A percentile compares a stretch with the other conserved stretches of the same genome.
Conservation (phyloP, 1,140 invertebrate genomes). For the Tenebrio molitor region DNA sequence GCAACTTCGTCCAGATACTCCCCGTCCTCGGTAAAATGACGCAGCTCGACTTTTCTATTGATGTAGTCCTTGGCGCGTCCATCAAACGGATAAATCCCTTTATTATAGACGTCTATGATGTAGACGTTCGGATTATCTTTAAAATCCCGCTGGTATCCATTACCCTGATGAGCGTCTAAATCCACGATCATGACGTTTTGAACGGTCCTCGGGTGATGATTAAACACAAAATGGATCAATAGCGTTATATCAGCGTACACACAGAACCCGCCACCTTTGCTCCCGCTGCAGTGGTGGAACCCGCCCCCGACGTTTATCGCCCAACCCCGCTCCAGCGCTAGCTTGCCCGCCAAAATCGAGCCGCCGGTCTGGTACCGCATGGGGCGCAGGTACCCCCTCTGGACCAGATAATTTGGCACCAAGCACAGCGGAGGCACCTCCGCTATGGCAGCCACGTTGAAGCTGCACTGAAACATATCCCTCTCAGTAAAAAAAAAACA, state of each 20-base stretch:
- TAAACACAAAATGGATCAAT: constrained; percentile 78
- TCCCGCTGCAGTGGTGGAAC: constrained; percentile 84
- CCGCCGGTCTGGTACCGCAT: constrained; percentile 88
- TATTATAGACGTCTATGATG: constrained; percentile 91
- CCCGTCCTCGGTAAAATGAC: constrained; percentile 75
- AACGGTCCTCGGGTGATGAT: constrained; percentile 70
- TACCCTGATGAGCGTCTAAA: constrained; percentile 91
- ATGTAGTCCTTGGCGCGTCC: constrained; percentile 81
- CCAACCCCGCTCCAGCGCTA: constrained; percentile 86
- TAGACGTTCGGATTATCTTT: constrained; percentile 79
- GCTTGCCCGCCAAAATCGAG: constrained; percentile 82
- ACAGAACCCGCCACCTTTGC: constrained; percentile 87
- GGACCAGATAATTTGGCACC: constrained; percentile 84
- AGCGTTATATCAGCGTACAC: constrained; percentile 91
- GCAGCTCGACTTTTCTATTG: constrained; percentile 79
- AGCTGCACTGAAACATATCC: constrained; percentile 70
- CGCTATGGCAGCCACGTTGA: constrained; percentile 82
- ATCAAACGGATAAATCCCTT: constrained; percentile 85
- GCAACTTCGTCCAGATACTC: constrained; percentile 80
- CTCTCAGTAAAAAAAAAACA: constrained; percentile 41
- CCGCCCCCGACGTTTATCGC: constrained; percentile 93
- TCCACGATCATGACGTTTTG: constrained; percentile 88
- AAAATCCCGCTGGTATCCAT: constrained; percentile 89
- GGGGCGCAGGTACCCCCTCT: constrained; percentile 80
- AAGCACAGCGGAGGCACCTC: constrained; percentile 82